A percentile compares a stretch with the other conserved stretches of the same genome.
Conservation (phyloP, 2,888 invertebrate species). For the Theretra japonica region DNA sequence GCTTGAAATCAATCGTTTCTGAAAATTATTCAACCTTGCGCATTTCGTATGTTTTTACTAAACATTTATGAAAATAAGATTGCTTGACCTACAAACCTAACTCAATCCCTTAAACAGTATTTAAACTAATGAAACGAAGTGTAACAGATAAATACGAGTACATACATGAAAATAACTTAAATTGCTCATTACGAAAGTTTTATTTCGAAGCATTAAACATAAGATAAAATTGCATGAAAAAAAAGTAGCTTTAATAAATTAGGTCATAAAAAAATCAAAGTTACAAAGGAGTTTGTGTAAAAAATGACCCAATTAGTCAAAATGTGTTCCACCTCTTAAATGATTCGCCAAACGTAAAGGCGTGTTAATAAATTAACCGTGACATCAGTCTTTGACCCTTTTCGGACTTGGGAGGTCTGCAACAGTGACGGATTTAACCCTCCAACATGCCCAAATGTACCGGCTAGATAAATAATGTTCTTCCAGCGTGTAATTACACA, state of each 20-base stretch:
- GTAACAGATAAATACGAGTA: too few relatives aligned
- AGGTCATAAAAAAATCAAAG: background rate
- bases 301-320: constrained; percentile 50
- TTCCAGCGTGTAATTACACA: constrained; percentile 17
- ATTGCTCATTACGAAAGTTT: too few relatives aligned
- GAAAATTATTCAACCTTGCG: too few relatives aligned
- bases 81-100: too few relatives aligned
- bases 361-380: constrained; percentile 63
- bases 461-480: constrained; percentile 27
- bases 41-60: too few relatives aligned
- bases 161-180: too few relatives aligned
- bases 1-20: too few relatives aligned
- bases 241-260: background rate
- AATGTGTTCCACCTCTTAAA: constrained; percentile 49
- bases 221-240: background rate
- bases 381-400: constrained; percentile 65
- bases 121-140: too few relatives aligned
- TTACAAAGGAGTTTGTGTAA: background rate
- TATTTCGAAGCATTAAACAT: too few relatives aligned
- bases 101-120: too few relatives aligned
- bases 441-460: constrained; percentile 17
- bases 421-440: constrained; percentile 54
- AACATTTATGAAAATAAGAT: too few relatives aligned
- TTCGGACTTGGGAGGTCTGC: constrained; percentile 49
- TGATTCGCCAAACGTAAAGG: constrained; percentile 50